phyloP scores from a whole-genome alignment of 2,113 vertebrate species.

The Taxidea taxus region DNA sequence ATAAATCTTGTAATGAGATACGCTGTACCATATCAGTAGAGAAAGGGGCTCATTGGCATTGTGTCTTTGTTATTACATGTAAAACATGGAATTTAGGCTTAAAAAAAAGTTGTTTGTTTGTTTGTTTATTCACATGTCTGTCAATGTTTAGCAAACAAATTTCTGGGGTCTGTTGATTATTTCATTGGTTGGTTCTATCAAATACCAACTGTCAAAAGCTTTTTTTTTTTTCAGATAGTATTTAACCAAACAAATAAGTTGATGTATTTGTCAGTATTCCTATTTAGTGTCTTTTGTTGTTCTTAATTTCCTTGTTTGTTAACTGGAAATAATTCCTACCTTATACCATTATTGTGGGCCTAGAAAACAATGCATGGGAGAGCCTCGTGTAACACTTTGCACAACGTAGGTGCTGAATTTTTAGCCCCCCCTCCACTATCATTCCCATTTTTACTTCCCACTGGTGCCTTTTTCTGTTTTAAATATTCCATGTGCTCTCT shows the following conservation, averaged over 20 bases:
- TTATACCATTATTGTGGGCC: not conserved
- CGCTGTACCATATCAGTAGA: not conserved
- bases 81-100: not conserved
- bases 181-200: not conserved
- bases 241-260: slow-evolving; percentile 12
- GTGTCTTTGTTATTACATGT: not conserved
- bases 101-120: not conserved
- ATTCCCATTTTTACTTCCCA: not conserved
- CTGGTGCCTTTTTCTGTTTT: not conserved
- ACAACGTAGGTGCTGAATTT: not conserved
- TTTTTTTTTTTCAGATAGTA: slow-evolving; percentile 8
- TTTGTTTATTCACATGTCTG: not conserved
- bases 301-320: slow-evolving; percentile 3
- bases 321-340: not conserved
- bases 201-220: not conserved
- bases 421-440: not conserved
- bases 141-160: not conserved
- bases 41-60: not conserved
- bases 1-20: not conserved
- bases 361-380: not conserved
- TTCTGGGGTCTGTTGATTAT: not conserved
- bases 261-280: not conserved
- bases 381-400: not conserved
- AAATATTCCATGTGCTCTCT: not conserved
- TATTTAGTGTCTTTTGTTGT: not conserved